Conservation (phyloP, 2,113 vertebrate species). For the Scalopus aquaticus region DNA sequence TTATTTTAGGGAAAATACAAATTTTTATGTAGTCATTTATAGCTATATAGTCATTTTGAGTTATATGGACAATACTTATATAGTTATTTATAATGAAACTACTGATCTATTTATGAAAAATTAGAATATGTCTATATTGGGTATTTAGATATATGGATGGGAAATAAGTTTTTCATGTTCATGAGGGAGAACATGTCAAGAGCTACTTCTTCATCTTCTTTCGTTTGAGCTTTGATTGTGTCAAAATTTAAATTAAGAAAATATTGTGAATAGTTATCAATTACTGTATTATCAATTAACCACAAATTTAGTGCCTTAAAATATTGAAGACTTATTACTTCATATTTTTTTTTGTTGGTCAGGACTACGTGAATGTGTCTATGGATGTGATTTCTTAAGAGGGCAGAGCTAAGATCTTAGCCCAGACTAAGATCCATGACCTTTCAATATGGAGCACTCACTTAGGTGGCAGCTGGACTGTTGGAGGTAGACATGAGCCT, state of each 20-base stretch:
- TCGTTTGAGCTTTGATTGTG: not conserved
- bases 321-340: not conserved
- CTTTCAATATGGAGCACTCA: not conserved
- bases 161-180: not conserved
- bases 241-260: not conserved
- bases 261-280: not conserved
- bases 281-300: not conserved
- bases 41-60: too few relatives aligned
- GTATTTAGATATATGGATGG: not conserved
- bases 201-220: not conserved
- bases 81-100: not conserved
- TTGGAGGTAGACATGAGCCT: not conserved
- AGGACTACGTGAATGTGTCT: not conserved
- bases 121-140: not conserved
- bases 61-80: not conserved
- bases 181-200: not conserved
- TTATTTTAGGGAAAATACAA: not conserved
- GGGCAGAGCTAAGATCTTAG: not conserved
- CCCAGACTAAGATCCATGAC: not conserved
- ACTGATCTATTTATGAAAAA: not conserved
- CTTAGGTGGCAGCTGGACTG: rapidly evolving
- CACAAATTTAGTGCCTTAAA: not conserved
- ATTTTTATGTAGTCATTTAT: too few relatives aligned
- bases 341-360: not conserved
- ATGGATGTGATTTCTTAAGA: not conserved